Evolutionary conservation across 2,113 vertebrate species (phyloP), one percentile per base, ranked within the genome.

Genomic region (Pycnonotus jocosus): DNA sequence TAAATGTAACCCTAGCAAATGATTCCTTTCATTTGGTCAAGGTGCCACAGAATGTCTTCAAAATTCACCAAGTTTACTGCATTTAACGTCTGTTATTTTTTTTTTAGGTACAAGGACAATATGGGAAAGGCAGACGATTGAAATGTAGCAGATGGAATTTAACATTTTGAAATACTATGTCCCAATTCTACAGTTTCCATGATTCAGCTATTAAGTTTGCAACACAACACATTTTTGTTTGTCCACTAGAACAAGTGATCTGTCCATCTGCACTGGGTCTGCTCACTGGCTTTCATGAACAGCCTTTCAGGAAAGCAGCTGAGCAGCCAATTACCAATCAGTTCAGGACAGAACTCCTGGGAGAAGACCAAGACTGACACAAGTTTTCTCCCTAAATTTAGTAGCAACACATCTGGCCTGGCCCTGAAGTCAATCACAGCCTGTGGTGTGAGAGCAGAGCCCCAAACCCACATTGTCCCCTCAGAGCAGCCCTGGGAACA

Each of bases 281-380:
- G 25, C 61, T 68, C 53, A 5, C 12, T 51, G 12, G 27, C 10
- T 38, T 66, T 4, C 72, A 51, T 8, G 17, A 80, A 66, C 42
- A 81, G 47, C 22, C 77, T 53, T 56, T 50, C 12, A 45, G 62
- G 48, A 92, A 54, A 86, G 64, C 45, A 64, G n/a, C 80, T 57
- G 28, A 73, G 58, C 27, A 53, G 14, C 30, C 57, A 60, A 30
- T 38, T 22, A 66, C 4, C 3, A 22, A 53, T 7, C 11, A 60
- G 2, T 8, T 6, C 16, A 0, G 4, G 42, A 33, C 25, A 69
- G 47, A 23, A 19, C 28, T 72, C 58, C 45, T 5, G 3, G 42
- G 31, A 86, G n/a, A 45, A 70, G 28, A 71, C 6, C 11, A 61
- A n/a, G 47, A 51, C 6, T 4, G 5, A 27, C 15, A 20, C 2